phyloP scores from a whole-genome alignment of 1,140 invertebrate species.

The Eriosoma lanigerum region DNA sequence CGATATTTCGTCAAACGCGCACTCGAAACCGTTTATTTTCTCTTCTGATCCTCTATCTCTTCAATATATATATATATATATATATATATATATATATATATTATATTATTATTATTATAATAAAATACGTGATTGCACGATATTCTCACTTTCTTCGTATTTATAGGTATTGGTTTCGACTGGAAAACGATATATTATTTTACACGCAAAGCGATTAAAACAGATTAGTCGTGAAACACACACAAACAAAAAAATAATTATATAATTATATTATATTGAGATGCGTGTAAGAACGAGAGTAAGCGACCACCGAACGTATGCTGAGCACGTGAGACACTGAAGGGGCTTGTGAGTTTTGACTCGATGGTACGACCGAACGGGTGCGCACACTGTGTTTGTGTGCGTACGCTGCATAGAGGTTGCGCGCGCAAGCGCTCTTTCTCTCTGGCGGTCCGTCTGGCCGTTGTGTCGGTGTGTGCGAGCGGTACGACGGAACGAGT shows the following conservation, averaged over 20 bases:
- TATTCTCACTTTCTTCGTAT: too few relatives aligned
- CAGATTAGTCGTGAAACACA: neutral
- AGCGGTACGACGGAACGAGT: too few relatives aligned
- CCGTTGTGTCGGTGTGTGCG: too few relatives aligned
- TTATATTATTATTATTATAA: too few relatives aligned
- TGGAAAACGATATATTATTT: too few relatives aligned
- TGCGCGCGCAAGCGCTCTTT: neutral
- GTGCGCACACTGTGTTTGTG: neutral
- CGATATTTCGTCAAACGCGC: neutral
- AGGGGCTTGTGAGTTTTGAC: conserved; percentile 4
- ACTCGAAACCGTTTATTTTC: neutral
- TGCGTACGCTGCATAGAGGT: neutral
- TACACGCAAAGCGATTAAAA: neutral
- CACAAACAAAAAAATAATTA: neutral
- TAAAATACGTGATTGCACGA: too few relatives aligned
- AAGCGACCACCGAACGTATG: conserved; percentile 23
- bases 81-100: too few relatives aligned
- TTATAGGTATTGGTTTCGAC: too few relatives aligned
- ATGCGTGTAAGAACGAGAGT: neutral
- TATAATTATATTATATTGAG: too few relatives aligned
- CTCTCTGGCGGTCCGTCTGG: neutral
- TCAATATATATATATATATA: too few relatives aligned
- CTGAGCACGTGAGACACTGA: conserved; percentile 50
- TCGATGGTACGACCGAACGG: neutral
- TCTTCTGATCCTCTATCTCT: too few relatives aligned